These are phyloP conservation scores for Noctua fimbriata DNA, from an alignment of 2,888 invertebrate species.

Conservation along the genomic window DNA sequence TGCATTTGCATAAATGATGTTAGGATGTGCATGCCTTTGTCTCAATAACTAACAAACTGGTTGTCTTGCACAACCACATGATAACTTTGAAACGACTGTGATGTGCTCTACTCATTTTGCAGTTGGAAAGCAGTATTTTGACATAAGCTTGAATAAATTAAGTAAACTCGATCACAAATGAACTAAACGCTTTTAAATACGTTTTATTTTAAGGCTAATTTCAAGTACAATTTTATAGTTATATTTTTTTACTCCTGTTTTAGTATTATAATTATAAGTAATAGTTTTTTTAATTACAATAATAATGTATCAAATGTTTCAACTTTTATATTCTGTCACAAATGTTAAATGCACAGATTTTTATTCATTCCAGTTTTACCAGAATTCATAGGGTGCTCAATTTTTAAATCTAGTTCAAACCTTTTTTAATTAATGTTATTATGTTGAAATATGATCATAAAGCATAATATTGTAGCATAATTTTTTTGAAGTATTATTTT, in stretches of 20 bases:
- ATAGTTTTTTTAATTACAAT: background rate
- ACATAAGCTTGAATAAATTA: background rate
- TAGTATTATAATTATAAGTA: background rate
- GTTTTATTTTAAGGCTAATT: slow-evolving; percentile 29
- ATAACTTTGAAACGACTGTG: background rate
- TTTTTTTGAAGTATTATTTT: slow-evolving; percentile 29
- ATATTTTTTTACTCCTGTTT: slow-evolving; percentile 31
- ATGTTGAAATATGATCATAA: background rate
- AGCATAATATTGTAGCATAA: slow-evolving; percentile 14
- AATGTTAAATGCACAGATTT: slow-evolving; percentile 27
- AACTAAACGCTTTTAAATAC: slow-evolving; percentile 13
- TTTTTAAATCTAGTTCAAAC: slow-evolving; percentile 30
- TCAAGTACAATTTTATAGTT: slow-evolving; percentile 52
- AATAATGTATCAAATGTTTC: background rate
- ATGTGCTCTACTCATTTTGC: background rate
- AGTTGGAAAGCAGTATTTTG: background rate
- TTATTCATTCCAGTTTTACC: slow-evolving; percentile 26
- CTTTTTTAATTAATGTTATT: slow-evolving; percentile 14
- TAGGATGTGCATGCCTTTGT: background rate
- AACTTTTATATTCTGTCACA: slow-evolving; percentile 8
- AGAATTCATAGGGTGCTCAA: slow-evolving; percentile 44
- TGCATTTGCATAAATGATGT: background rate
- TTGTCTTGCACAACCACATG: background rate
- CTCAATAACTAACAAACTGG: no score
- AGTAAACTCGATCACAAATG: slow-evolving; percentile 4